Conservation (phyloP, 2,113 vertebrate genomes). For the Hirundichthys speculiger region DNA sequence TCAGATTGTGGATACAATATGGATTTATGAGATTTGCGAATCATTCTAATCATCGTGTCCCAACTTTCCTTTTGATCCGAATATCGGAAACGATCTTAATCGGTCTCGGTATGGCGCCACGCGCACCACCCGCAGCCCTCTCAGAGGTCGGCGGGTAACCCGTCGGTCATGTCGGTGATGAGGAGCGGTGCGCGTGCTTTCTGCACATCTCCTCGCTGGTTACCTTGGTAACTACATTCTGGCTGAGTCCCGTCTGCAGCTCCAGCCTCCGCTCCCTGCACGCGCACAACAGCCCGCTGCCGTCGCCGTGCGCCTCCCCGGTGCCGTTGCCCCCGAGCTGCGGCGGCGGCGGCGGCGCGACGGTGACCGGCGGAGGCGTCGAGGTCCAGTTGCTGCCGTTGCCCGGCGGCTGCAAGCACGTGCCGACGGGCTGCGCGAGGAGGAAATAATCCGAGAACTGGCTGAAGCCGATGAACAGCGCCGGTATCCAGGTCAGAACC, state of each 20-base stretch:
- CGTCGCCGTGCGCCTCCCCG: conserved; percentile 24
- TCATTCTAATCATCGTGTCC: too few species aligned
- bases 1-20: too few species aligned
- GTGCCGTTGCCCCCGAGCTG: conserved; percentile 54
- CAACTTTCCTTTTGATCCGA: too few species aligned
- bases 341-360: conserved; percentile 47
- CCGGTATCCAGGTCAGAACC: conserved; percentile 95
- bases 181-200: not conserved
- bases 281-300: conserved; percentile 79
- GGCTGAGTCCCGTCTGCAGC: conserved; percentile 90
- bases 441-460: conserved; percentile 98
- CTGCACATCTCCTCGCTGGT: conserved; percentile 56
- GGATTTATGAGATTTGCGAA: too few species aligned
- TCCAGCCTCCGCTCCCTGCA: conserved; percentile 89
- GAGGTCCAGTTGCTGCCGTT: conserved; percentile 79
- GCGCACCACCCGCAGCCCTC: too few species aligned
- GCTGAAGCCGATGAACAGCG: conserved; percentile 94
- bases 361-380: conserved; percentile 49
- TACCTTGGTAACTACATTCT: conserved; percentile 98
- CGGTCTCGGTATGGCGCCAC: too few species aligned
- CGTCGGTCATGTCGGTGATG: not conserved
- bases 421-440: conserved; percentile 89
- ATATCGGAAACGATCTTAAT: too few species aligned
- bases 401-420: conserved; percentile 78
- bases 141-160: too few species aligned